Base-by-base conservation (phyloP, 1,140 invertebrate genomes). In the Ylistrum balloti region DNA sequence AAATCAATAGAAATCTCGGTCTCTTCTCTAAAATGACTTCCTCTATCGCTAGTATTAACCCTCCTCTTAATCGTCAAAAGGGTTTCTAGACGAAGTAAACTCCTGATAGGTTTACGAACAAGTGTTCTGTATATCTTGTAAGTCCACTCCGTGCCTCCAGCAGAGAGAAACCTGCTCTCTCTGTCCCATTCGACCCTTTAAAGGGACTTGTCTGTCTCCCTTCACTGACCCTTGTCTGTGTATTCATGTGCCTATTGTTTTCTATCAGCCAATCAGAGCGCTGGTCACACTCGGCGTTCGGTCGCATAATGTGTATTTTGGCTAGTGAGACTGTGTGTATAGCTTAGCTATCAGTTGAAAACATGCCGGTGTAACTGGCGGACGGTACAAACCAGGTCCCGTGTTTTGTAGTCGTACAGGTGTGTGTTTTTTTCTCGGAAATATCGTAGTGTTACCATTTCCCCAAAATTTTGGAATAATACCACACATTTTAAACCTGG, bases 161-260 rank as follows among this genome's bases (percentile, higher is more conserved):
- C 20, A 28, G 56, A 74, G 56, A 74, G 56, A 74, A 28, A 56
- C 17, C 45, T 56, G 45, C 45, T 56, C 45, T 17, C 45, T 56
- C 45, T 56, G 45, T 56, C 45, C 45, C 45, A 17, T 56, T 3
- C 45, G 45, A 56, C 45, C 56, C 56, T 74, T 74, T 74, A 74
- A 74, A 74, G 56, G 56, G 56, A n/a, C 56, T 74, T 74, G 56
- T 74, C 56, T 74, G 56, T 74, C 56, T 74, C 56, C 56, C 56
- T 74, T 74, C 56, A 74, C 56, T 74, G 56, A 74, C 56, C 56
- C 56, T 11, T 74, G n/a, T 74, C 56, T 74, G 56, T 74, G 56
- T 74, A 74, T 74, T 74, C 56, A 74, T 74, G 56, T 74, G 56
- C 56, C 56, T 74, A 74, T 74, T 74, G 56, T 74, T 74, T 74